phyloP scores from a whole-genome alignment of 2,888 invertebrate species.

The Drosophila bunnanda region DNA sequence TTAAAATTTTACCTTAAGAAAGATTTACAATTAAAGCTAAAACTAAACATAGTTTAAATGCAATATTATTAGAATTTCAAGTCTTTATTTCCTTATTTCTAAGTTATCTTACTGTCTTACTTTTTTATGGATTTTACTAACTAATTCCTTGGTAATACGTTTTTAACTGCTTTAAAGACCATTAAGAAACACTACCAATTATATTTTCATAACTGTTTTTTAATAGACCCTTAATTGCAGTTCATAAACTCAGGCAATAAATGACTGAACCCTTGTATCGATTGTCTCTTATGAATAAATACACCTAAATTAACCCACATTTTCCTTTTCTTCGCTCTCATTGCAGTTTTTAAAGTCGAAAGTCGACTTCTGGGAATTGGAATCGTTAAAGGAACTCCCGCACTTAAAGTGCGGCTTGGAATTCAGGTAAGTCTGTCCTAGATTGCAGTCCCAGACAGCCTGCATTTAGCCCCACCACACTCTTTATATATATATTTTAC shows the following conservation, averaged over 20 bases:
- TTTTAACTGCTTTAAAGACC: background rate
- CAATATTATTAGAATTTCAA: no score
- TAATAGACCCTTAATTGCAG: background rate
- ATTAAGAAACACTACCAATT: background rate
- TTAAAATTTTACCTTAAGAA: no score
- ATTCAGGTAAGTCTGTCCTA: conserved; percentile 33
- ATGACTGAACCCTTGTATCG: background rate
- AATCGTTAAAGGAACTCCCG: conserved; percentile 1
- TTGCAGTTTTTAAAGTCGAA: conserved; percentile 38
- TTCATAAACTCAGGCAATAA: background rate
- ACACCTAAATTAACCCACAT: conserved; percentile 25
- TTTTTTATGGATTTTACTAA: background rate
- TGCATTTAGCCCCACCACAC: background rate
- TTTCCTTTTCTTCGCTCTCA: conserved; percentile 5
- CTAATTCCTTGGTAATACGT: background rate
- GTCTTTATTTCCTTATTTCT: no score
- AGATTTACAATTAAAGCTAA: no score
- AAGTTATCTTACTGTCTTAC: no score
- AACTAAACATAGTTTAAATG: no score
- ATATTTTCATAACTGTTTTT: conserved; percentile 1
- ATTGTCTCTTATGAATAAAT: conserved; percentile 13
- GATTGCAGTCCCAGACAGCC: conserved; percentile 12
- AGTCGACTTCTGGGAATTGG: background rate
- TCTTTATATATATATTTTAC: background rate
- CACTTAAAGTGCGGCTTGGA: background rate